Evolutionary conservation across 2,113 vertebrate genomes (phyloP), one percentile per base, ranked within the genome.

Genomic region (Lepus timidus): DNA sequence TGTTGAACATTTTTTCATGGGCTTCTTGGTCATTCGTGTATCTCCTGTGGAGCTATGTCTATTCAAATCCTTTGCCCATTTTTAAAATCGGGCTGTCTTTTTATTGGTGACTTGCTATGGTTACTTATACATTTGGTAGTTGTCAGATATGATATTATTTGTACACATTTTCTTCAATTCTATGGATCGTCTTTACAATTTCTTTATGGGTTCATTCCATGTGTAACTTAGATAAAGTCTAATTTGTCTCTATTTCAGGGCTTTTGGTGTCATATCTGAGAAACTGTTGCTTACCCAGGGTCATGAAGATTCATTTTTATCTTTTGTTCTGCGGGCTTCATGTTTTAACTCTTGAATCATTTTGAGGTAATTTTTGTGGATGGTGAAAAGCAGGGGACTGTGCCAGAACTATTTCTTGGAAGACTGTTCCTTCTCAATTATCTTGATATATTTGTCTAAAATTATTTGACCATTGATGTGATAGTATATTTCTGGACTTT

Each of bases 281-380:
- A 75, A 78, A 64, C n/a, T 17, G 61, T 71, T 86, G 16, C 13
- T 51, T 71, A 83, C 64, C 31, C 55, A 74, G 65, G 55, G 10
- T 94, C 20, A 61, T n/a, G 58, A 84, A 90, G 49, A 52, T 80
- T 85, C 79, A 92, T 36, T 33, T 51, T 61, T 91, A 12, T 39
- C 33, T 83, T 85, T 52, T 87, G 9, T 70, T 74, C 8, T 64
- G 11, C 3, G 23, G 70, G 10, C 61, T 70, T 81, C 86, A 29
- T 3, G 4, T 90, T 93, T 76, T 90, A 62, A 3, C 19, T 71
- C 22, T 12, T 70, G 44, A 44, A 64, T 9, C 67, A 82, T 88
- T 96, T 88, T 88, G 70, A 73, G 31, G 61, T 78, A n/a, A 74
- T 73, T 71, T 85, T 91, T 85, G 4, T 92, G 70, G 51, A 76